Base-by-base conservation (phyloP, 2,797 vertebrate species). In the Basileuterus tristriatus region DNA sequence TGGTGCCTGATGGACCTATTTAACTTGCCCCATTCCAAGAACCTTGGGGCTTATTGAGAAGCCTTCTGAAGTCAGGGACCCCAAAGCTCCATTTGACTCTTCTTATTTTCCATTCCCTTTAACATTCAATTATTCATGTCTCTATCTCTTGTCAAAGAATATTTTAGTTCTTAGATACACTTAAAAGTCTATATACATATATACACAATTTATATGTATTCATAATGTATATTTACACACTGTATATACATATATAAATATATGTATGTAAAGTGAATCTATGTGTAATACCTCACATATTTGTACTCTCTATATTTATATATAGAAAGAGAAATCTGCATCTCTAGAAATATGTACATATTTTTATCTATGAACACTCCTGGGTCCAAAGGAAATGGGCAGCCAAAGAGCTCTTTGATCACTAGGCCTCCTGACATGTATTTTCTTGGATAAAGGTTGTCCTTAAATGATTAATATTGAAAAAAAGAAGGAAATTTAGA, bases 371-470 rank as follows among this genome's bases (percentile, higher is more conserved):
- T 23, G 34, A 93, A 53, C 9, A 44, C 7, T 62, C 32, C 17
- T 15, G 37, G 4, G 2, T 59, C 36, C 27, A 67, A 78, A 58
- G 3, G 21, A 55, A 63, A 78, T 62, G 47, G 55, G 9, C 15
- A 67, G 36, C 7, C 39, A 41, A 8, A 36, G 13, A 87, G 15
- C 29, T 62, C 8, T 64, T 49, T 15, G 32, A 52, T 72, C 64
- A 26, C 0, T 0, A 41, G 44, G 16, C 14, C 5, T 7, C n/a
- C 36, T 59, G 14, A 16, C 17, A 55, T 30, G 5, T 39, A 49
- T 71, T 36, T 29, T 60, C 32, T 34, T 34, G 30, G 18, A 34
- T 53, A 55, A 81, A 69, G 62, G 3, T 14, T 84, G 30, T 76
- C 39, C 12, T 83, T 89, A 62, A 46, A 24, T 6, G 5, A 62